A percentile compares a stretch with the other conserved stretches of the same genome.
Evolutionary conservation across 2,888 invertebrate species (phyloP).

Genomic region (Melanchra persicariae): DNA sequence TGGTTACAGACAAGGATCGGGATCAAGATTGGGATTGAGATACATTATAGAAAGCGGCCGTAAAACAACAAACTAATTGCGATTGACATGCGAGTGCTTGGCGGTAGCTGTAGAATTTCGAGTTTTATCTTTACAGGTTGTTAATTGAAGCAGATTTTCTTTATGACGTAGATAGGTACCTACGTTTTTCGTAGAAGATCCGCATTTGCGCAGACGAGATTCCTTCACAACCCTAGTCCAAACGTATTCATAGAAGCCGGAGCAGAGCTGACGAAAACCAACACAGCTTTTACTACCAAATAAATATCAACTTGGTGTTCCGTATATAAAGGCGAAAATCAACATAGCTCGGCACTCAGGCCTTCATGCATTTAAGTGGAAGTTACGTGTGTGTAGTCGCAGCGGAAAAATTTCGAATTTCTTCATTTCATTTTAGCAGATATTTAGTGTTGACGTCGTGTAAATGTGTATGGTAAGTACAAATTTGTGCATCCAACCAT

Average conservation of each 20-base stretch:
- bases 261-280: background rate
- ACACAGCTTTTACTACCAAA: background rate
- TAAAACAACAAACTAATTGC: no score
- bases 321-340: background rate
- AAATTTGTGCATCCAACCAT: no score
- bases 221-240: background rate
- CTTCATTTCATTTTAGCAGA: no score
- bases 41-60: no score
- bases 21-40: no score
- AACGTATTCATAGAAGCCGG: background rate
- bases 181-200: background rate
- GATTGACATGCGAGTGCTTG: no score
- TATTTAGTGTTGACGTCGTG: no score
- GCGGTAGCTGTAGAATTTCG: background rate
- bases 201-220: background rate
- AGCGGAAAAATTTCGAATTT: no score
- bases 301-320: background rate
- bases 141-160: background rate
- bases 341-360: background rate
- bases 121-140: background rate
- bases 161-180: background rate
- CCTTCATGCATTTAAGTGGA: background rate
- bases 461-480: no score
- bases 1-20: no score
- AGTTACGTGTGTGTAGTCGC: no score